Evolutionary conservation across 2,888 invertebrate species (phyloP).

Genomic region (Acleris holmiana): DNA sequence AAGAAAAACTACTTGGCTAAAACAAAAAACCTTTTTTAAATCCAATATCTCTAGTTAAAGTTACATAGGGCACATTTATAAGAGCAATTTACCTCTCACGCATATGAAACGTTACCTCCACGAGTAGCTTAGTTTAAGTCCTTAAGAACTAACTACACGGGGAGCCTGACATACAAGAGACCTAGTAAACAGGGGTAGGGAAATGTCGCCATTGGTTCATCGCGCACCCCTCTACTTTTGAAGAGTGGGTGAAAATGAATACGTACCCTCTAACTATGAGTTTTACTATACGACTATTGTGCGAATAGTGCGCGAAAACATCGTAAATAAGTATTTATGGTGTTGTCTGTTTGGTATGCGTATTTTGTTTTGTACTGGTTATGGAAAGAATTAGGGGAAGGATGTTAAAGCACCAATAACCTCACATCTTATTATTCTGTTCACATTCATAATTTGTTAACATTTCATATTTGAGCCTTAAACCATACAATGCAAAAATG

Average conservation of each 20-base stretch:
- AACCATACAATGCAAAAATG: too few relatives aligned
- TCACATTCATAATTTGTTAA: too few relatives aligned
- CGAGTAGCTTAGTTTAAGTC: conserved; percentile 4
- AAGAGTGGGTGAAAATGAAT: conserved; percentile 29
- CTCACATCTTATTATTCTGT: too few relatives aligned
- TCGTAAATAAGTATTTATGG: conserved; percentile 36
- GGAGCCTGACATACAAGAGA: conserved; percentile 18
- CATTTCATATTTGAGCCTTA: too few relatives aligned
- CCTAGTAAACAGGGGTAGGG: conserved; percentile 40
- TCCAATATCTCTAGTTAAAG: too few relatives aligned
- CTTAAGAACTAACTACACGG: conserved; percentile 22
- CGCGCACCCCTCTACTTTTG: conserved; percentile 40
- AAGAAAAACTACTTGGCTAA: too few relatives aligned
- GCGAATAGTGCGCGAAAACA: conserved; percentile 31
- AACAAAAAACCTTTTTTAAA: too few relatives aligned
- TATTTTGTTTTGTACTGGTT: conserved; percentile 18
- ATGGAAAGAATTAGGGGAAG: neutral
- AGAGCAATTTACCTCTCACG: too few relatives aligned
- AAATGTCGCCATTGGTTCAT: conserved; percentile 69
- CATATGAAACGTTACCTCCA: too few relatives aligned
- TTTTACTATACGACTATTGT: conserved; percentile 42
- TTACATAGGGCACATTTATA: too few relatives aligned
- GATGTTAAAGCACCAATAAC: neutral
- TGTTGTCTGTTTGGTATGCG: conserved; percentile 28
- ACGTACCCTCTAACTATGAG: conserved; percentile 5